A percentile compares a stretch with the other conserved stretches of the same genome.
These are phyloP conservation scores for Andrena minutula DNA, from an alignment of 2,888 invertebrate species.

Conservation along the genomic window DNA sequence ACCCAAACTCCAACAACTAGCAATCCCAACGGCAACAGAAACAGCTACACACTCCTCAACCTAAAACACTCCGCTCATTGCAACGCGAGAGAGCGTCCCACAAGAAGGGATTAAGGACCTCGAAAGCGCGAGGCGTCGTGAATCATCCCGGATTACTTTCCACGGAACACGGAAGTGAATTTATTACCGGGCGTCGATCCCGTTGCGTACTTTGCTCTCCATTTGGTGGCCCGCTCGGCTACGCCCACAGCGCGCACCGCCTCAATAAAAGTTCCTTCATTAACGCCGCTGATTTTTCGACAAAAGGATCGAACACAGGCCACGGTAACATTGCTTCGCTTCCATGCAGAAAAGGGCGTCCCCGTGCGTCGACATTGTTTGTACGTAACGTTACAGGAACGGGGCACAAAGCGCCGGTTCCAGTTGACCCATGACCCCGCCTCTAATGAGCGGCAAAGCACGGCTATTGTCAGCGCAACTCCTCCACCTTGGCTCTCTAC, in stretches of 20 bases:
- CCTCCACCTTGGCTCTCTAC: conserved; percentile 44
- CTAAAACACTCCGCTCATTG: neutral
- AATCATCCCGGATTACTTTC: conserved; percentile 9
- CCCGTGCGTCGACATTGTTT: conserved; percentile 74
- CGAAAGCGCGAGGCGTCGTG: neutral
- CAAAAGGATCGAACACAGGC: conserved; percentile 55
- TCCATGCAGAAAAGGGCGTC: conserved; percentile 46
- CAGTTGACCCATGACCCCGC: conserved; percentile 77
- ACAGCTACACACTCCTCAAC: neutral
- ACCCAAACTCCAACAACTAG: no score
- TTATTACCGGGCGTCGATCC: conserved; percentile 25
- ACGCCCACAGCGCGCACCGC: conserved; percentile 33
- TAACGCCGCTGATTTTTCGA: conserved; percentile 62
- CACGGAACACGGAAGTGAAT: conserved; percentile 37
- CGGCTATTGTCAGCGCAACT: conserved; percentile 77
- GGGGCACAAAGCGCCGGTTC: conserved; percentile 76
- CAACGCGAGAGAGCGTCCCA: neutral
- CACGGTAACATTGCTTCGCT: conserved; percentile 21
- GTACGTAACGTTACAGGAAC: conserved; percentile 71
- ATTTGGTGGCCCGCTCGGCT: conserved; percentile 32
- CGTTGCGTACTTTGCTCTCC: conserved; percentile 37
- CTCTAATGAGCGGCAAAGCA: conserved; percentile 81
- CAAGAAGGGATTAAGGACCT: neutral
- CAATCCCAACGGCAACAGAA: no score
- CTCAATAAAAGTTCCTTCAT: conserved; percentile 55